Evolutionary conservation across 2,113 vertebrate genomes (phyloP).

Genomic region (Aegotheles bennettii): DNA sequence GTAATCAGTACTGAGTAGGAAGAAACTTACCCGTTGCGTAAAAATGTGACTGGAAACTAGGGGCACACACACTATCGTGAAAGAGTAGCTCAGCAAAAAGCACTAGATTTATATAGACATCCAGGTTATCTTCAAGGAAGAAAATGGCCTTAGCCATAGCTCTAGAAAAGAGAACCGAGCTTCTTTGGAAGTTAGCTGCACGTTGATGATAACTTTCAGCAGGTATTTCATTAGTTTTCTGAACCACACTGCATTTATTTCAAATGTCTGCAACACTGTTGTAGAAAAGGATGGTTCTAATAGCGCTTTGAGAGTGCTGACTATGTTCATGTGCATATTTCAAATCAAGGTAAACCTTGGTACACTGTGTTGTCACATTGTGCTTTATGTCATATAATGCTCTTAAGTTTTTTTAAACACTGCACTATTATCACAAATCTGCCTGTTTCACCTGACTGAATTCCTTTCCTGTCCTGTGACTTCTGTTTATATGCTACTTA

Average conservation of each 20-base stretch:
- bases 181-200: neutral
- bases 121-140: neutral
- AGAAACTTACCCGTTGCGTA: neutral
- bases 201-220: neutral
- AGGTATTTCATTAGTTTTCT: neutral
- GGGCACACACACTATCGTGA: neutral
- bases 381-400: neutral
- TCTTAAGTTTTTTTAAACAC: neutral
- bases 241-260: neutral
- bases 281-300: neutral
- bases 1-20: neutral
- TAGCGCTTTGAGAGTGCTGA: neutral
- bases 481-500: neutral
- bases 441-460: neutral
- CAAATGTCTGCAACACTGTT: neutral
- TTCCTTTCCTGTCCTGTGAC: neutral
- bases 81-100: neutral
- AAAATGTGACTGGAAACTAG: neutral
- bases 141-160: neutral
- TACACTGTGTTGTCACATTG: neutral
- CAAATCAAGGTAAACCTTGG: neutral
- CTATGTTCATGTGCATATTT: constrained; percentile 47
- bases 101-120: neutral
- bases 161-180: neutral
- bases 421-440: neutral